Base-by-base conservation (phyloP, 1,140 invertebrate genomes). In the Brachionus sp. region DNA sequence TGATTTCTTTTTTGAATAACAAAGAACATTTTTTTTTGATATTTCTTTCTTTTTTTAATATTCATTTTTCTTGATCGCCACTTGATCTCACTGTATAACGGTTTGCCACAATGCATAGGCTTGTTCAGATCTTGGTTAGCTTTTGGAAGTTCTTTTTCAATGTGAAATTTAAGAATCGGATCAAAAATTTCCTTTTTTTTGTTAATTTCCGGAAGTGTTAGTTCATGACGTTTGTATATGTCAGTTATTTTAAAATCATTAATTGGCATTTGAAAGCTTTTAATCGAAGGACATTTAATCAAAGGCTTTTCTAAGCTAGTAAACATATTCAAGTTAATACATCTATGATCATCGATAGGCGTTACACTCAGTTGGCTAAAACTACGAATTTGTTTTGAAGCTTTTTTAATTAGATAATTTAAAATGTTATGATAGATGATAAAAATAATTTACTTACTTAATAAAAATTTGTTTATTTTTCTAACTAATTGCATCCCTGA, bases 11-110 rank as follows among this genome's bases (percentile, higher is more conserved):
- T 83, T 83, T 83, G 80, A 73, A 83, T 83, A 0, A 83, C 80
- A 68, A 42, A 83, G 19, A 68, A 68, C 16, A 68, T 42, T 35
- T 83, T 83, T 70, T 68, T 83, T 33, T 53, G 80, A 42, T 70
- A 83, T 53, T 83, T 83, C 19, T 57, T 83, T 19, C 62, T 33
- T 46, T 83, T 83, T 46, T 83, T 68, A n/a, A 50, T 83, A 39
- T 70, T 66, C 80, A 83, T 83, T 80, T 80, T 80, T 39, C 77
- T 37, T 16, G 77, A 57, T 44, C 77, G 35, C 77, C 77, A 80
- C 35, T 80, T 80, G 19, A 19, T 42, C 19, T 80, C 77, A 25
- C 77, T 80, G 19, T 35, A 80, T 50, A 80, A 44, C 5, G 77
- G 50, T 12, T 25, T 37, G 25, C 77, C 77, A 50, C 77, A 80